Conservation (phyloP, 64 coral and sea anemone species). For the Pocillopora damicornis region DNA sequence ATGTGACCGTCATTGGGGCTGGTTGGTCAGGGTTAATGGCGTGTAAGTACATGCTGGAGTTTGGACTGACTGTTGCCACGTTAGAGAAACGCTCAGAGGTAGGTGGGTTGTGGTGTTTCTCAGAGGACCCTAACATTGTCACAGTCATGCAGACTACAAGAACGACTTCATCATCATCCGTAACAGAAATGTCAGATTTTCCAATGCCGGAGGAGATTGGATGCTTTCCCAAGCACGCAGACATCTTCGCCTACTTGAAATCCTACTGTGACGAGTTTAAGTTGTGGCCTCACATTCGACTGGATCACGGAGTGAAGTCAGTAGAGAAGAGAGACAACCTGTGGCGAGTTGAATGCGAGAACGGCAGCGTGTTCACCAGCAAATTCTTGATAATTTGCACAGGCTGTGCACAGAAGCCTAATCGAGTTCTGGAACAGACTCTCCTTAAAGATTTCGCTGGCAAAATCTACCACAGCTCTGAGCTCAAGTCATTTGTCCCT, state of each 20-base stretch:
- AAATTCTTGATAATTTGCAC: constrained; percentile 54
- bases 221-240: constrained; percentile 53
- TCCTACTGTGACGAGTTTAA: constrained; percentile 64
- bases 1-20: constrained; percentile 58
- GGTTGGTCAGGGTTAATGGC: constrained; percentile 70
- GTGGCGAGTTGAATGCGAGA: constrained; percentile 39
- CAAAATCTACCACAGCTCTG: constrained; percentile 49
- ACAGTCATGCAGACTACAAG: constrained; percentile 68
- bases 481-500: constrained; percentile 54
- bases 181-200: constrained; percentile 77
- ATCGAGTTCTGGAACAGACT: constrained; percentile 47
- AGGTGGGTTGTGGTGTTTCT: constrained; percentile 66
- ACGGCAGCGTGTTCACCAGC: constrained; percentile 24
- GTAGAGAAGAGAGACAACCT: constrained; percentile 18
- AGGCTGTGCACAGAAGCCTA: constrained; percentile 46
- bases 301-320: constrained; percentile 26
- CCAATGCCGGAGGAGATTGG: constrained; percentile 77
- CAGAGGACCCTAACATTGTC: constrained; percentile 53
- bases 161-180: constrained; percentile 59
- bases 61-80: constrained; percentile 19
- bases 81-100: constrained; percentile 37
- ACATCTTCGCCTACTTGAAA: constrained; percentile 46
- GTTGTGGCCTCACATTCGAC: constrained; percentile 46
- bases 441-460: constrained; percentile 44
- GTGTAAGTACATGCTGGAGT: constrained; percentile 59